These are phyloP conservation scores for Panthera uncia DNA, from an alignment of 2,113 vertebrate species.

Conservation along the genomic window DNA sequence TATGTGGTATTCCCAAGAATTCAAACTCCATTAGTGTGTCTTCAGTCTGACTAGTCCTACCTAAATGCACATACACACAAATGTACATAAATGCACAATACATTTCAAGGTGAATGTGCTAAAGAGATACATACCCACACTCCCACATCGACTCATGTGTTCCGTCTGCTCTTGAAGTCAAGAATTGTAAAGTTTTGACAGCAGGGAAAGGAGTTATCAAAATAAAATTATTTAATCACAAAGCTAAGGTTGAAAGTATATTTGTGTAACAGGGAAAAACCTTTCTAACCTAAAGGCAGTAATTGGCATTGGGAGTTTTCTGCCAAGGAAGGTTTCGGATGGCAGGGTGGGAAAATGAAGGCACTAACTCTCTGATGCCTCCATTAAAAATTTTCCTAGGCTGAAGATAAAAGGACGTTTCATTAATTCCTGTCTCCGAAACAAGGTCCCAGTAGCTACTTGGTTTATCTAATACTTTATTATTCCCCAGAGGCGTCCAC, in stretches of 20 bases:
- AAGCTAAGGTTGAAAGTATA: not conserved
- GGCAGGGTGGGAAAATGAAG: not conserved
- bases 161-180: not conserved
- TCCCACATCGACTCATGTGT: not conserved
- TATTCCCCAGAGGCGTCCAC: not conserved
- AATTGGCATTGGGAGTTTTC: not conserved
- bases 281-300: not conserved
- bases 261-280: not conserved
- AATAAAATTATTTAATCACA: constrained; percentile 2
- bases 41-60: not conserved
- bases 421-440: not conserved
- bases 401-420: not conserved
- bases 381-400: not conserved
- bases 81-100: not conserved
- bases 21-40: not conserved
- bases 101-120: not conserved
- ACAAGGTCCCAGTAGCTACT: not conserved
- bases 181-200: not conserved
- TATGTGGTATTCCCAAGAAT: not conserved
- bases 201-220: not conserved
- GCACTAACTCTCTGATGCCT: not conserved
- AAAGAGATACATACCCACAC: not conserved
- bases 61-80: not conserved
- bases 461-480: not conserved
- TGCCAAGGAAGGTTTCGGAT: not conserved